Evolutionary conservation across 2,888 invertebrate species (phyloP).

Genomic region (Ypsolopha scabrella): DNA sequence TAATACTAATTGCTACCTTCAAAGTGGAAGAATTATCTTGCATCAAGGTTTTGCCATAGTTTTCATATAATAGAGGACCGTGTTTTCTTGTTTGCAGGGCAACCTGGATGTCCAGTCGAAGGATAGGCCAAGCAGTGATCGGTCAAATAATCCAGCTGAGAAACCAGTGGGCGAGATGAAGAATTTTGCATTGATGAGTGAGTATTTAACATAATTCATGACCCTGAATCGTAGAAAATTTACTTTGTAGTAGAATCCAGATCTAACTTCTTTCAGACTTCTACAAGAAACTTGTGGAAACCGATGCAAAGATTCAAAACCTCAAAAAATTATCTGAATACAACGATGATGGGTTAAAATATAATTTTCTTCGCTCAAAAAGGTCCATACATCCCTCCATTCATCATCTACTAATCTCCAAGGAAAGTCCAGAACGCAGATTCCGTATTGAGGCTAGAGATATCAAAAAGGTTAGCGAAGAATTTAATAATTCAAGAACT

Average conservation of each 20-base stretch:
- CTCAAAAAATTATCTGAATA: slow-evolving; percentile 23
- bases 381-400: no score
- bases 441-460: no score
- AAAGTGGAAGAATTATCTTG: no score
- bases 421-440: no score
- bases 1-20: no score
- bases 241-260: background rate
- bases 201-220: background rate
- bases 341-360: background rate
- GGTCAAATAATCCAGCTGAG: background rate
- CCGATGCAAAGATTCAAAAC: slow-evolving; percentile 41
- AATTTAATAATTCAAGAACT: no score
- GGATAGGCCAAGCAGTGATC: background rate
- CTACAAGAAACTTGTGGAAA: slow-evolving; percentile 42
- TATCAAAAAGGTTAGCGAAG: no score
- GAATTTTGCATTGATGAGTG: background rate
- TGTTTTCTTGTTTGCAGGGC: background rate
- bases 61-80: background rate
- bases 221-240: background rate
- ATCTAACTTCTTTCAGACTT: slow-evolving; percentile 32
- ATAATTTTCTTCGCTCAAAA: no score
- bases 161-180: background rate
- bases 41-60: no score
- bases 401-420: no score
- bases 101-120: background rate